Conservation (phyloP, 2,113 vertebrate genomes). For the Hiodon alosoides region DNA sequence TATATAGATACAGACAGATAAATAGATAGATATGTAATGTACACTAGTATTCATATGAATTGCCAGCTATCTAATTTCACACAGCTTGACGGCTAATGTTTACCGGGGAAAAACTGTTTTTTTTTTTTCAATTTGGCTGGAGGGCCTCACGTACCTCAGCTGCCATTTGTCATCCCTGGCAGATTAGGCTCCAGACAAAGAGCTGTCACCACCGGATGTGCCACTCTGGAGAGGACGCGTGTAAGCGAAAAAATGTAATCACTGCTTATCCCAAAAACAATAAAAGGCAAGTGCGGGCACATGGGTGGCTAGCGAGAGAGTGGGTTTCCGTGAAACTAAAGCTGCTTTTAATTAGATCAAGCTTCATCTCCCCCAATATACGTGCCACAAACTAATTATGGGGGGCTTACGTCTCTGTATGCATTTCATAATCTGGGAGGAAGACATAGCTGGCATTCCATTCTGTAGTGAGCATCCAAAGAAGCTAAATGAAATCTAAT, state of each 20-base stretch:
- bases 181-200: slow-evolving; percentile 52
- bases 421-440: neutral
- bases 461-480: too few species aligned
- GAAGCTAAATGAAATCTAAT: too few species aligned
- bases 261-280: slow-evolving; percentile 48
- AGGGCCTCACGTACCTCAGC: slow-evolving; percentile 29
- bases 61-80: slow-evolving; percentile 13
- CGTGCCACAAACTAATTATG: slow-evolving; percentile 9
- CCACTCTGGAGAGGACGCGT: slow-evolving; percentile 50
- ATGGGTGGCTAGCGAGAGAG: neutral
- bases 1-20: too few species aligned
- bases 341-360: slow-evolving; percentile 14
- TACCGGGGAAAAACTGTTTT: neutral
- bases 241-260: slow-evolving; percentile 62
- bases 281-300: slow-evolving; percentile 24
- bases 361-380: slow-evolving; percentile 13
- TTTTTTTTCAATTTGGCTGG: slow-evolving; percentile 14
- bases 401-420: neutral
- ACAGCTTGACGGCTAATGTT: slow-evolving; percentile 19
- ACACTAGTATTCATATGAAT: slow-evolving; percentile 9
- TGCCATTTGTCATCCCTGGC: slow-evolving; percentile 49
- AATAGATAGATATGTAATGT: too few species aligned
- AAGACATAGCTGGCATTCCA: too few species aligned
- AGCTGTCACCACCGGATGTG: slow-evolving; percentile 50
- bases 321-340: slow-evolving; percentile 3